A percentile compares a stretch with the other conserved stretches of the same genome.
Conservation (phyloP, 2,888 invertebrate species). For the Tipula vernalis region DNA sequence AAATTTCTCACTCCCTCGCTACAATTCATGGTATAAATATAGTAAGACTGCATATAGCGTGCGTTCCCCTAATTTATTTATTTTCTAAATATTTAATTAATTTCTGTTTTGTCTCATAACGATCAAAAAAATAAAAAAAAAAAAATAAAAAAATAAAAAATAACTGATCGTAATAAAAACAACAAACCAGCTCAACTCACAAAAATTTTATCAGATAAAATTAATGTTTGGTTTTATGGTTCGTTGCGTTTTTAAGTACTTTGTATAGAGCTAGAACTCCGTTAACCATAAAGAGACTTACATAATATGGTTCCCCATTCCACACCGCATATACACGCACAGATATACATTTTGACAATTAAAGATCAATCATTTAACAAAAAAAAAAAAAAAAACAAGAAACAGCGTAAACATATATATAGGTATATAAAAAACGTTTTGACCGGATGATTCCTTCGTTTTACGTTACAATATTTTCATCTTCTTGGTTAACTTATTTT, state of each 20-base stretch:
- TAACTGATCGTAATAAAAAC: not conserved
- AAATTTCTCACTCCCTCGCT: not conserved
- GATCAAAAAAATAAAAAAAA: not conserved
- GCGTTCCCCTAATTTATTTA: not conserved
- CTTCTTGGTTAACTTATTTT: not conserved
- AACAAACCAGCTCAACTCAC: not conserved
- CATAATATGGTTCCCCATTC: not conserved
- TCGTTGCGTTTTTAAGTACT: not conserved
- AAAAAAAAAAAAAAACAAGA: too few species aligned
- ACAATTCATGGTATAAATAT: not conserved
- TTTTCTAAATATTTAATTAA: not conserved
- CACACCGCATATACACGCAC: not conserved
- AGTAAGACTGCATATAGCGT: not conserved
- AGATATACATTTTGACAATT: not conserved
- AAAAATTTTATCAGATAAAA: not conserved
- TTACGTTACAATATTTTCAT: not conserved
- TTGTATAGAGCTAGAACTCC: not conserved
- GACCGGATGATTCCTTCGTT: not conserved
- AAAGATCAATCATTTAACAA: not conserved
- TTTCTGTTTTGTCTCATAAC: slow-evolving; percentile 4
- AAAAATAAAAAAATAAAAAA: not conserved
- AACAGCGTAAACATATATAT: not conserved
- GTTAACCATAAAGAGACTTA: not conserved
- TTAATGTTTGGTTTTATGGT: not conserved
- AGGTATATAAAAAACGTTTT: not conserved